Evolutionary conservation across 2,797 vertebrate genomes (phyloP).

Genomic region (Sebastes steindachneri): DNA sequence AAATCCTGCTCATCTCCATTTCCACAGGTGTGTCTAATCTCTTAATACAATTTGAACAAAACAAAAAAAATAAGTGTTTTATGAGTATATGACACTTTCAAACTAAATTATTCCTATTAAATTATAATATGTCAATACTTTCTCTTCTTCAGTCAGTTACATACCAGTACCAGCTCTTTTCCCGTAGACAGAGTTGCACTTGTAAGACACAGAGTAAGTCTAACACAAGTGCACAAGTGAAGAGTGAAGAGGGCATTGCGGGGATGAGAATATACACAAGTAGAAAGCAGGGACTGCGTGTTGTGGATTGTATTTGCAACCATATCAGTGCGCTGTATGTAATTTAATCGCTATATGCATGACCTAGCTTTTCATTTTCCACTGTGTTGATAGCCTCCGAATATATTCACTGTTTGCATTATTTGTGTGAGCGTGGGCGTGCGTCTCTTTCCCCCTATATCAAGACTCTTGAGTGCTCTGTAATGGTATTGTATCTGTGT

Average conservation of each 20-base stretch:
- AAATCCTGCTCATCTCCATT: background rate
- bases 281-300: background rate
- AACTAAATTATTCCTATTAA: background rate
- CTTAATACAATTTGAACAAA: background rate
- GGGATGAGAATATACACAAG: background rate
- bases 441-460: conserved; percentile 14
- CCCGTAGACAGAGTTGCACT: background rate
- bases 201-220: background rate
- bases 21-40: background rate
- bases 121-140: background rate
- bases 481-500: conserved; percentile 59
- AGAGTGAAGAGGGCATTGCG: background rate
- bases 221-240: background rate
- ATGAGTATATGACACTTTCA: background rate
- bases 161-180: background rate
- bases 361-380: conserved; percentile 46
- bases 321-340: conserved; percentile 29
- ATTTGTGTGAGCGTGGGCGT: conserved; percentile 26
- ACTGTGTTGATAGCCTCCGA: conserved; percentile 15
- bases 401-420: conserved; percentile 45
- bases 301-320: conserved; percentile 1
- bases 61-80: background rate
- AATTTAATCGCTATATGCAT: conserved; percentile 48
- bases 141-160: background rate
- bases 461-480: conserved; percentile 32